Evolutionary conservation across 1,140 invertebrate genomes (phyloP).

Genomic region (Papilio aristodemus): DNA sequence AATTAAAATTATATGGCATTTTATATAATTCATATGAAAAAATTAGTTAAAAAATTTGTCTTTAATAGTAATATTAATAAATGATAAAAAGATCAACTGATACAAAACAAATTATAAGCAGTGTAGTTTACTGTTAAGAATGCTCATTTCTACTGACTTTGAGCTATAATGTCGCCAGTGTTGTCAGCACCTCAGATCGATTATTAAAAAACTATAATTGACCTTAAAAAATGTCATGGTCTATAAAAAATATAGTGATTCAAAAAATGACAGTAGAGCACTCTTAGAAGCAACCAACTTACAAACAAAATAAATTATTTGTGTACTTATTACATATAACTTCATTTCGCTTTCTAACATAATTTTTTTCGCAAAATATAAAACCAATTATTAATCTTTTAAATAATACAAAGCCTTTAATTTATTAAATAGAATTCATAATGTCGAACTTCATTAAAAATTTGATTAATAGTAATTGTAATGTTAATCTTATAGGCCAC

Average conservation of each 20-base stretch:
- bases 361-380: slow-evolving; percentile 41
- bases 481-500: slow-evolving; percentile 69
- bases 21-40: slow-evolving; percentile 75
- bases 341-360: slow-evolving; percentile 32
- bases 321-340: slow-evolving; percentile 27
- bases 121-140: slow-evolving; percentile 48
- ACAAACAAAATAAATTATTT: slow-evolving; percentile 30
- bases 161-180: slow-evolving; percentile 34
- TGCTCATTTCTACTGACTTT: slow-evolving; percentile 48
- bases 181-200: slow-evolving; percentile 51
- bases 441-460: slow-evolving; percentile 59
- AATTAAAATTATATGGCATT: slow-evolving; percentile 54
- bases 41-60: slow-evolving; percentile 73
- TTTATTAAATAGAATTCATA: slow-evolving; percentile 69
- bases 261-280: slow-evolving; percentile 21
- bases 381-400: slow-evolving; percentile 59
- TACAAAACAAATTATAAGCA: slow-evolving; percentile 60
- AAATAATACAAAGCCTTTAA: slow-evolving; percentile 62
- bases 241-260: slow-evolving; percentile 4
- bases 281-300: slow-evolving; percentile 34
- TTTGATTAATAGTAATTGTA: slow-evolving; percentile 55
- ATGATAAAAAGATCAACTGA: slow-evolving; percentile 53
- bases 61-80: slow-evolving; percentile 70
- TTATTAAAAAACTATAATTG: slow-evolving; percentile 34
- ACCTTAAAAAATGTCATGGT: slow-evolving; percentile 28